Evolutionary conservation across 2,797 vertebrate species (phyloP).

Genomic region (Rachycentron canadum): DNA sequence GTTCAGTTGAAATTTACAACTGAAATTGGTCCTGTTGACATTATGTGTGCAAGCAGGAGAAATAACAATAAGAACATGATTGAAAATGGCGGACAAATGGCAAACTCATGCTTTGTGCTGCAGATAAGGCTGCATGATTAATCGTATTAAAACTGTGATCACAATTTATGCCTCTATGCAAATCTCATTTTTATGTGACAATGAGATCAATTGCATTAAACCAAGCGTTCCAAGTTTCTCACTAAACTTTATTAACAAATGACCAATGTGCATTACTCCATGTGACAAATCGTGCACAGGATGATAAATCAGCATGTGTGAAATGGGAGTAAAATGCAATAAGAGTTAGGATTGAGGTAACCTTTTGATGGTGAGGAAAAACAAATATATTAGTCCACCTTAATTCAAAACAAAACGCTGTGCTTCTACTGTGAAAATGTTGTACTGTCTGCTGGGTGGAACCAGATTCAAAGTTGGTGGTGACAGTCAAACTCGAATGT

Average conservation of each 20-base stretch:
- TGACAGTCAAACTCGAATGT: not conserved
- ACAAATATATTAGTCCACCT: not conserved
- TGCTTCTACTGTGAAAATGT: not conserved
- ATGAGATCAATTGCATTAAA: conserved; percentile 4
- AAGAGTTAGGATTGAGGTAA: not conserved
- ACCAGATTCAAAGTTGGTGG: not conserved
- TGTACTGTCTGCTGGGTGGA: not conserved
- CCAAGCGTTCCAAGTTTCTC: conserved; percentile 4
- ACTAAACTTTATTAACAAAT: conserved; percentile 5
- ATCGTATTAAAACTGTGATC: not conserved
- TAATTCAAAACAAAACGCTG: not conserved
- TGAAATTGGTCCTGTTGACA: not conserved
- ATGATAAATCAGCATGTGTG: conserved; percentile 1
- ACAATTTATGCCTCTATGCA: not conserved
- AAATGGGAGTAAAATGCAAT: not conserved
- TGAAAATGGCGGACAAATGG: not conserved
- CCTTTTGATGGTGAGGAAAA: not conserved
- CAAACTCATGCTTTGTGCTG: not conserved
- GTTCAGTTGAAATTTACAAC: not conserved
- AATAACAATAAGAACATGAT: not conserved
- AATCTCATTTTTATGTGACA: conserved; percentile 20
- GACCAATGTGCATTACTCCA: conserved; percentile 7
- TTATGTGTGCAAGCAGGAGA: not conserved
- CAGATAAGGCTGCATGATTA: not conserved
- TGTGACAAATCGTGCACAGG: not conserved